Conservation (phyloP, 2,797 vertebrate species). For the Urocyon cinereoargenteus region DNA sequence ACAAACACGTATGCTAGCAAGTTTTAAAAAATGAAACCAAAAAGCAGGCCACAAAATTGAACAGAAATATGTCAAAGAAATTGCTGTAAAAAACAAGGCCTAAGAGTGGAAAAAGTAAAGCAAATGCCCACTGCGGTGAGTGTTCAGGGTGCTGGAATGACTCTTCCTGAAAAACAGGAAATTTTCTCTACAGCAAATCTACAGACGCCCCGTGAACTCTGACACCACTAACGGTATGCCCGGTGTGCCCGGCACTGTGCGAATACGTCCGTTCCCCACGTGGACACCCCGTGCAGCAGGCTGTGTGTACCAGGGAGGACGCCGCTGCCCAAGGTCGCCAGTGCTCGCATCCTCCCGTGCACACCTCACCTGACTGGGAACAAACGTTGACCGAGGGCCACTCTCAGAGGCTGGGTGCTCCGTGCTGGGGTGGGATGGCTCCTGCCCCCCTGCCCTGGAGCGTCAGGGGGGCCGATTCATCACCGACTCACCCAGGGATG, state of each 20-base stretch:
- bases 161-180: not conserved
- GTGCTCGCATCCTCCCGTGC: not conserved
- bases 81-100: not conserved
- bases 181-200: not conserved
- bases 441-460: not conserved
- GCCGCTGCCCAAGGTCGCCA: accelerated
- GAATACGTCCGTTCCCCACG: accelerated
- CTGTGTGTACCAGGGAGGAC: not conserved
- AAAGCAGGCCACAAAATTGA: not conserved
- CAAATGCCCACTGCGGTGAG: not conserved
- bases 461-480: not conserved
- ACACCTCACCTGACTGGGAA: accelerated
- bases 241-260: not conserved
- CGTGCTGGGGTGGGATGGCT: not conserved
- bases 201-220: not conserved
- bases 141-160: not conserved
- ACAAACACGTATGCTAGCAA: not conserved
- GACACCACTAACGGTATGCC: not conserved
- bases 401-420: not conserved
- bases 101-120: not conserved
- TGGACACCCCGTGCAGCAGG: accelerated
- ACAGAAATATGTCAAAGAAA: not conserved
- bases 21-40: not conserved
- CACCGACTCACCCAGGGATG: not conserved
- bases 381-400: accelerated